Percentiles rank a stretch among this genome's conserved stretches.
These are phyloP conservation scores for Thysanoteuthis rhombus DNA, from an alignment of 2,888 invertebrate species.

Conservation along the genomic window DNA sequence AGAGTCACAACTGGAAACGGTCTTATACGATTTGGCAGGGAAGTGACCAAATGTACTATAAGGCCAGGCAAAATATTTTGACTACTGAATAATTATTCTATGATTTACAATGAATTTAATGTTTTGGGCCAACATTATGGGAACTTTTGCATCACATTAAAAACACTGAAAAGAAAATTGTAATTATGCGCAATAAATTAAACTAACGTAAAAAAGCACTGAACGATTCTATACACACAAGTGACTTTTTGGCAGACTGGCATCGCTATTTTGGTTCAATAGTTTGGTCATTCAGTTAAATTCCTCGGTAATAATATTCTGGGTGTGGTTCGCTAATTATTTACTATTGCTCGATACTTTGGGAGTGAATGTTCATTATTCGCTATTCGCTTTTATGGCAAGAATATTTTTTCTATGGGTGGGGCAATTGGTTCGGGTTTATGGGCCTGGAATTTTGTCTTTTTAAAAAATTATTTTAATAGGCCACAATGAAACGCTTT, in stretches of 20 bases:
- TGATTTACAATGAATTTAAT: no score
- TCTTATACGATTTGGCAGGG: no score
- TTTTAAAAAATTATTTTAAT: not conserved
- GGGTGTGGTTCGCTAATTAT: not conserved
- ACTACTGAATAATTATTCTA: no score
- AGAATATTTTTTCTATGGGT: not conserved
- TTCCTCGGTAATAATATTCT: not conserved
- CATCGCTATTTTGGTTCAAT: not conserved
- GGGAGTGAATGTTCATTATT: not conserved
- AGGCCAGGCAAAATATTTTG: no score
- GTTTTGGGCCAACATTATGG: no score
- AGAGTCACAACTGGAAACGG: no score
- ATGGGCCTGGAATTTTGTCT: not conserved
- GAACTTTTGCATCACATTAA: no score
- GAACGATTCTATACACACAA: no score
- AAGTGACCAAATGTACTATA: no score
- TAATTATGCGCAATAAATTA: no score
- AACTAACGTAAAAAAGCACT: no score
- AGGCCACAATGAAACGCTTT: not conserved
- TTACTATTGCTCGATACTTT: not conserved
- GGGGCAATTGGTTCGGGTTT: not conserved
- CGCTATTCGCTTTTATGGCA: not conserved
- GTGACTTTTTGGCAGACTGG: not conserved
- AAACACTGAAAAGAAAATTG: no score
- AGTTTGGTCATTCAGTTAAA: not conserved